phyloP scores from a whole-genome alignment of 2,113 vertebrate genomes.

The Chascanopsetta lugubris region DNA sequence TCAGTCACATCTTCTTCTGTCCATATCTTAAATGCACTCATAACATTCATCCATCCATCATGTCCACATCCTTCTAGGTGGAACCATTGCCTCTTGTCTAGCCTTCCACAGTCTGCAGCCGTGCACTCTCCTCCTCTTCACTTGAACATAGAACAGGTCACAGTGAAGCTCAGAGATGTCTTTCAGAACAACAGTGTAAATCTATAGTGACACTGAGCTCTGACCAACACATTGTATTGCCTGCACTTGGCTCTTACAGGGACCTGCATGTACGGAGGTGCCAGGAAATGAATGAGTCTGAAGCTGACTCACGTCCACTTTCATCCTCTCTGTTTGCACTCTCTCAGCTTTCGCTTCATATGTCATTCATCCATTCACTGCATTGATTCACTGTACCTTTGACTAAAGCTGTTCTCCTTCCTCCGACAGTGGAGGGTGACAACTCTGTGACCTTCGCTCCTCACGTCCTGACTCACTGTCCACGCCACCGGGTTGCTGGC shows the following conservation, averaged over 20 bases:
- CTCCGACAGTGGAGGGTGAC: constrained; percentile 89
- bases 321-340: constrained; percentile 25
- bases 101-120: no score
- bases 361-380: constrained; percentile 34
- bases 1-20: no score
- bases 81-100: no score
- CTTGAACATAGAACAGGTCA: constrained; percentile 1
- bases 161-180: not conserved
- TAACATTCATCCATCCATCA: no score
- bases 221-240: constrained; percentile 17
- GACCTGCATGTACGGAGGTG: constrained; percentile 7
- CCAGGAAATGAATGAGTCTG: constrained; percentile 16
- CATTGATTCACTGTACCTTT: constrained; percentile 76
- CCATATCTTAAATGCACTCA: no score
- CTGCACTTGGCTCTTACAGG: constrained; percentile 1
- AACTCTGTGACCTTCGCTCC: constrained; percentile 79
- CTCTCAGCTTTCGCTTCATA: constrained; percentile 30
- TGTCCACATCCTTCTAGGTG: no score
- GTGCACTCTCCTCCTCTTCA: not conserved
- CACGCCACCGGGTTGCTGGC: constrained; percentile 87
- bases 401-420: constrained; percentile 75
- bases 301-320: constrained; percentile 44
- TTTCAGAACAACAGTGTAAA: not conserved
- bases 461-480: constrained; percentile 86
- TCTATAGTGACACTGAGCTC: constrained; percentile 7